A percentile compares a stretch with the other conserved stretches of the same genome.
Evolutionary conservation across 2,888 invertebrate species (phyloP).

Genomic region (Gastracanthus pulcherrimus): DNA sequence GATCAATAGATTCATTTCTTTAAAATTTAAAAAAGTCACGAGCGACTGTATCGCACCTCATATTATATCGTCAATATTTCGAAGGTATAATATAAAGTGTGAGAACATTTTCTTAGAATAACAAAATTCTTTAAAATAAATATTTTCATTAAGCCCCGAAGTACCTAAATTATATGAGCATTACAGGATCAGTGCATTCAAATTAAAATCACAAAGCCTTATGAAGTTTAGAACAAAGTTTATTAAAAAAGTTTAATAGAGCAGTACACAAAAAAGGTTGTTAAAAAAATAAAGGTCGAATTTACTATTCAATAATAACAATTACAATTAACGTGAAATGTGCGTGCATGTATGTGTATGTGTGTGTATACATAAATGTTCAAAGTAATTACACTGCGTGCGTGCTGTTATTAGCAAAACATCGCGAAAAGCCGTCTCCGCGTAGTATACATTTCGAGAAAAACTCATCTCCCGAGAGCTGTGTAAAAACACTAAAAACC

Average conservation of each 20-base stretch:
- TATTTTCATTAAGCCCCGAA: too few species aligned
- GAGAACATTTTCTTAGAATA: too few species aligned
- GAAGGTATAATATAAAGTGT: too few species aligned
- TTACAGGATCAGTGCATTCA: background rate
- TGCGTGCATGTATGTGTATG: background rate
- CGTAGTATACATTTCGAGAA: too few species aligned
- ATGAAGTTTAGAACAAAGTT: slow-evolving; percentile 46
- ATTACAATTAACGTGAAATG: background rate
- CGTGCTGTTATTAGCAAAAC: background rate
- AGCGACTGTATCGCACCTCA: too few species aligned
- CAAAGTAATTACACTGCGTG: background rate
- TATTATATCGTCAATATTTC: too few species aligned
- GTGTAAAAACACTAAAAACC: too few species aligned
- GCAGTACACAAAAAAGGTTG: slow-evolving; percentile 26
- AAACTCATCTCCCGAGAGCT: too few species aligned
- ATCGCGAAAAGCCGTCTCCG: background rate
- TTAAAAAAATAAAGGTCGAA: slow-evolving; percentile 49
- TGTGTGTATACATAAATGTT: background rate
- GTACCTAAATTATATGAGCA: too few species aligned
- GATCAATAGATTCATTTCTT: too few species aligned
- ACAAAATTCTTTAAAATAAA: too few species aligned
- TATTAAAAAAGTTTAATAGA: slow-evolving; percentile 26
- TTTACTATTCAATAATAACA: slow-evolving; percentile 25
- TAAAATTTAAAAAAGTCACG: too few species aligned
- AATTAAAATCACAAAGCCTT: background rate